A percentile compares a stretch with the other conserved stretches of the same genome.
Evolutionary conservation across 2,888 invertebrate species (phyloP).

Genomic region (Hypomecis punctinalis): DNA sequence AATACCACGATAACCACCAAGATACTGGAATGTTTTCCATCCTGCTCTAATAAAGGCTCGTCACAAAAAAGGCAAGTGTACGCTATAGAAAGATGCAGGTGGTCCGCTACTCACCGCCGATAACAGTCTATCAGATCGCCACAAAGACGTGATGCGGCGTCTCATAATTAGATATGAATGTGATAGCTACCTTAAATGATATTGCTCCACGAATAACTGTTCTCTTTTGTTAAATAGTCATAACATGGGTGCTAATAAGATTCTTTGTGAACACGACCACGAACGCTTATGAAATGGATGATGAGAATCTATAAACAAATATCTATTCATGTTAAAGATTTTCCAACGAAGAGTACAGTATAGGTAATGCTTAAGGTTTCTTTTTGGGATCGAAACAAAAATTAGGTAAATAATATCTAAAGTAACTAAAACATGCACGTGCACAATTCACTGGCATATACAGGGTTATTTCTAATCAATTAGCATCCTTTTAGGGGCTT

Average conservation of each 20-base stretch:
- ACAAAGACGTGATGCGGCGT: slow-evolving; percentile 49
- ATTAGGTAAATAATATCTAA: too few species aligned
- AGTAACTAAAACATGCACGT: too few species aligned
- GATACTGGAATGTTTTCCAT: slow-evolving; percentile 5
- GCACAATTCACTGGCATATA: too few species aligned
- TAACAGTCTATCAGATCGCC: slow-evolving; percentile 38
- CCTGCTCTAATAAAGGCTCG: slow-evolving; percentile 5
- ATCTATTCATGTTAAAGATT: too few species aligned
- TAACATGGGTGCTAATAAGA: slow-evolving; percentile 26
- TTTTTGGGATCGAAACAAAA: too few species aligned
- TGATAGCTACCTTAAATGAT: slow-evolving; percentile 33
- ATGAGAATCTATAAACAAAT: too few species aligned
- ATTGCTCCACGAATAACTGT: slow-evolving; percentile 30
- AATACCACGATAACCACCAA: not conserved
- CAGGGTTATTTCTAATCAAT: too few species aligned
- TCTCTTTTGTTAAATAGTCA: slow-evolving; percentile 26
- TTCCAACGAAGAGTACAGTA: too few species aligned
- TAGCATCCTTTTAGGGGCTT: too few species aligned
- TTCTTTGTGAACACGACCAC: not conserved
- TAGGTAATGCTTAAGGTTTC: too few species aligned
- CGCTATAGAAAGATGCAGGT: slow-evolving; percentile 37
- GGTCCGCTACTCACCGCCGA: slow-evolving; percentile 38
- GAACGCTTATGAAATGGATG: too few species aligned
- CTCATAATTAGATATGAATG: slow-evolving; percentile 45
- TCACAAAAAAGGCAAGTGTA: slow-evolving; percentile 30